A percentile compares a stretch with the other conserved stretches of the same genome.
These are phyloP conservation scores for Drymonia ruficornis DNA, from an alignment of 2,888 invertebrate genomes.

Conservation along the genomic window DNA sequence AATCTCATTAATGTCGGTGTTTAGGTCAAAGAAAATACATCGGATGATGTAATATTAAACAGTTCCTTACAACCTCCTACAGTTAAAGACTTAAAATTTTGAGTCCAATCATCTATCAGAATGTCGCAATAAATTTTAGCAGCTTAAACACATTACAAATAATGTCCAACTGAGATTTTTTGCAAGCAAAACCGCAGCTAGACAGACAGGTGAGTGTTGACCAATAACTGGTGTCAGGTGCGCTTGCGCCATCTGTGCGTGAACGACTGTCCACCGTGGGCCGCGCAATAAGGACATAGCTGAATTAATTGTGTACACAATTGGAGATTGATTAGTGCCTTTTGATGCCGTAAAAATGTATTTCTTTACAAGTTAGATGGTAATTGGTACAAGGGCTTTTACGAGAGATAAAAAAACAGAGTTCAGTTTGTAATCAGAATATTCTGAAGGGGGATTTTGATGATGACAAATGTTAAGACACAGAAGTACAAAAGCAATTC, in stretches of 20 bases:
- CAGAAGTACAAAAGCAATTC: too few species aligned
- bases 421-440: too few species aligned
- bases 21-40: not conserved
- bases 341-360: slow-evolving; percentile 4
- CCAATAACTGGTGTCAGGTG: slow-evolving; percentile 51
- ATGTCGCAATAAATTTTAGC: not conserved
- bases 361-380: not conserved
- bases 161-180: slow-evolving; percentile 22
- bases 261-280: slow-evolving; percentile 24
- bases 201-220: slow-evolving; percentile 53
- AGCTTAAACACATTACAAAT: not conserved
- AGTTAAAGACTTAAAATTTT: not conserved
- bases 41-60: not conserved
- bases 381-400: not conserved
- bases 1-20: not conserved
- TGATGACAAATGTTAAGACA: too few species aligned
- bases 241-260: slow-evolving; percentile 40
- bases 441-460: too few species aligned
- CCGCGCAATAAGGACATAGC: slow-evolving; percentile 38
- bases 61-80: not conserved
- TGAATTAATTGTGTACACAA: slow-evolving; percentile 35
- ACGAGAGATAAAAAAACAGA: not conserved
- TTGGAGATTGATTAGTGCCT: slow-evolving; percentile 25
- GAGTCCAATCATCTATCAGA: not conserved
- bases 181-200: slow-evolving; percentile 38